phyloP scores from a whole-genome alignment of 2,888 invertebrate species.

The Heliconius erato region DNA sequence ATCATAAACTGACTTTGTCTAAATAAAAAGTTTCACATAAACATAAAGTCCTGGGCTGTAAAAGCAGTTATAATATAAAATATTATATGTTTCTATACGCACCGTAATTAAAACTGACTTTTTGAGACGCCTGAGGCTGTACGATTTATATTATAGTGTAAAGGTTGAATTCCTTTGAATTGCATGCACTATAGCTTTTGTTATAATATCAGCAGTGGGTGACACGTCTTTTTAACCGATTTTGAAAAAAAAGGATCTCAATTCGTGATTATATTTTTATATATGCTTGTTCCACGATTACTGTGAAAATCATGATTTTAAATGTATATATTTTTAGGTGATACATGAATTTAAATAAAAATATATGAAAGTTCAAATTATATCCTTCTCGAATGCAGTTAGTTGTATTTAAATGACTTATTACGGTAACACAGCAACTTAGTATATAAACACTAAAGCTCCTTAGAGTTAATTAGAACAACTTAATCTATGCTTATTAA shows the following conservation, averaged over 20 bases:
- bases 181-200: slow-evolving; percentile 8
- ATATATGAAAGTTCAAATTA: not conserved
- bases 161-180: not conserved
- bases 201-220: slow-evolving; percentile 11
- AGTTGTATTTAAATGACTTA: not conserved
- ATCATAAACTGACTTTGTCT: slow-evolving; percentile 1
- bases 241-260: not conserved
- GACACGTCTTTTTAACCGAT: not conserved
- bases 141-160: slow-evolving; percentile 23
- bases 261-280: no score
- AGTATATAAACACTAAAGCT: not conserved
- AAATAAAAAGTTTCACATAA: slow-evolving; percentile 25
- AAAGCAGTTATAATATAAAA: slow-evolving; percentile 39
- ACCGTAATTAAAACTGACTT: slow-evolving; percentile 48
- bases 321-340: no score
- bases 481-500: not conserved
- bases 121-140: slow-evolving; percentile 42
- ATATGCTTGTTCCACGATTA: no score
- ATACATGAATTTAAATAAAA: no score
- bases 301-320: no score
- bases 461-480: not conserved
- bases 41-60: slow-evolving; percentile 16
- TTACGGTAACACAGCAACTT: not conserved
- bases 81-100: slow-evolving; percentile 41
- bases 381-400: not conserved